Evolutionary conservation across 2,888 invertebrate species (phyloP).

Genomic region (Drosophila bunnanda): DNA sequence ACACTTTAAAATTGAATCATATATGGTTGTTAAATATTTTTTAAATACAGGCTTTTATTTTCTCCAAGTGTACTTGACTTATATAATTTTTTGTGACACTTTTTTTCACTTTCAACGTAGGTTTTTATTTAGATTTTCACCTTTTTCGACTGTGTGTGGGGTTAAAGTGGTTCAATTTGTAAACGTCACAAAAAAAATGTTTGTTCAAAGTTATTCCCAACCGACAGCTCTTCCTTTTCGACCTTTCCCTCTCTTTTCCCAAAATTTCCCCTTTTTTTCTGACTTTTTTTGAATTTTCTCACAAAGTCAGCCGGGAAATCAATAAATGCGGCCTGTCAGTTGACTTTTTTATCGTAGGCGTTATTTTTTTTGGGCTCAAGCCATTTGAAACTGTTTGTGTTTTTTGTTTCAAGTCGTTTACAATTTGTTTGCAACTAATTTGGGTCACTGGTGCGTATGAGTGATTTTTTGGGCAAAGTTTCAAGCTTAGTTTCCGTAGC

Average conservation of each 20-base stretch:
- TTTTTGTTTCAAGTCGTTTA: slow-evolving; percentile 18
- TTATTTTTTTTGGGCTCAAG: not conserved
- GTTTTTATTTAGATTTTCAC: slow-evolving; percentile 38
- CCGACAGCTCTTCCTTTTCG: slow-evolving; percentile 12
- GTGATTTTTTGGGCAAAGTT: slow-evolving; percentile 32
- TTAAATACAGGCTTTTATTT: not conserved
- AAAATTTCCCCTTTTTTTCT: not conserved
- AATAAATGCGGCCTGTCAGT: slow-evolving; percentile 51
- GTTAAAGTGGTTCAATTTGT: slow-evolving; percentile 50
- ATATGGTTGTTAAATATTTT: not conserved
- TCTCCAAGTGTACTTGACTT: slow-evolving; percentile 9
- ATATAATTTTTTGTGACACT: slow-evolving; percentile 40
- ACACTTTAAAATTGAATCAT: no score
- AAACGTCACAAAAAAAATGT: slow-evolving; percentile 22
- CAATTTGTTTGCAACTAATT: slow-evolving; percentile 28
- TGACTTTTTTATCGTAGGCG: slow-evolving; percentile 27
- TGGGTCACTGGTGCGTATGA: slow-evolving; percentile 70
- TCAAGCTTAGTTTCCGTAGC: slow-evolving; percentile 8
- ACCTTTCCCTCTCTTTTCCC: slow-evolving; percentile 5
- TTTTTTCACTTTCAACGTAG: slow-evolving; percentile 41
- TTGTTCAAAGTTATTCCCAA: slow-evolving; percentile 35
- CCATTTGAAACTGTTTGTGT: slow-evolving; percentile 3
- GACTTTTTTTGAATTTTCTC: slow-evolving; percentile 22
- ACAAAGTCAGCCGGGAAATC: slow-evolving; percentile 55
- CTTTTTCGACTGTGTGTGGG: slow-evolving; percentile 29